Percentiles rank a stretch among this genome's conserved stretches.
Evolutionary conservation across 1,140 invertebrate genomes (phyloP).

Genomic region (Bilobella aurantiaca): DNA sequence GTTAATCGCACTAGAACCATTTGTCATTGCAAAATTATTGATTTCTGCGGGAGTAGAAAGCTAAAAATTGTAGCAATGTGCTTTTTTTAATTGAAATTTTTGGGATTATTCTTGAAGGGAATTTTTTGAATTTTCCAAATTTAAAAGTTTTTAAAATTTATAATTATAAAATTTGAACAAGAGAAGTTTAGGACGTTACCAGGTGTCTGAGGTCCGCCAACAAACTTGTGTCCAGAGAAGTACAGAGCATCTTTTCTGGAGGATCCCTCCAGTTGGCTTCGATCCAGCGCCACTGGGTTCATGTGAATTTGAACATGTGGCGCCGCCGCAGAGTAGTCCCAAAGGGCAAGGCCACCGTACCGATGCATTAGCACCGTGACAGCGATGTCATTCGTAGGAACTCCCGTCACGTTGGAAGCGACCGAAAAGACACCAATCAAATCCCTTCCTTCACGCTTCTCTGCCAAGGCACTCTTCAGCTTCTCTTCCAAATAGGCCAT

Average conservation of each 20-base stretch:
- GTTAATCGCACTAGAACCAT: too few relatives aligned
- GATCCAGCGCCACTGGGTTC: constrained; percentile 62
- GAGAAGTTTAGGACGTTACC: too few relatives aligned
- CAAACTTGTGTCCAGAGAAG: constrained; percentile 82
- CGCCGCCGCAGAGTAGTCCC: constrained; percentile 81
- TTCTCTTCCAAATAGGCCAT: constrained; percentile 61
- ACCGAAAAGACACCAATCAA: constrained; percentile 78
- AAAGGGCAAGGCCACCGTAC: constrained; percentile 71
- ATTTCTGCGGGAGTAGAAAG: too few relatives aligned
- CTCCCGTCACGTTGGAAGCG: constrained; percentile 81
- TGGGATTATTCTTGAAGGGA: too few relatives aligned
- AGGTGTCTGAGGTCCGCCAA: constrained; percentile 78
- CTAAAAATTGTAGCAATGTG: too few relatives aligned
- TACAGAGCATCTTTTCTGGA: constrained; percentile 81
- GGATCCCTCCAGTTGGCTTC: constrained; percentile 46
- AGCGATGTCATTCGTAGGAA: constrained; percentile 68
- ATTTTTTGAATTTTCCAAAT: too few relatives aligned
- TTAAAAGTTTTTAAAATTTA: too few relatives aligned
- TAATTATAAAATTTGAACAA: too few relatives aligned
- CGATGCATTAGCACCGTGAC: constrained; percentile 71
- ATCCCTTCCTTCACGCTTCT: constrained; percentile 8
- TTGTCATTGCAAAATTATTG: too few relatives aligned
- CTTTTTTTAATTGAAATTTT: too few relatives aligned
- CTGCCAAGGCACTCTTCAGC: constrained; percentile 44
- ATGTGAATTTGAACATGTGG: constrained; percentile 71